Base-by-base conservation (phyloP, 2,888 invertebrate genomes). In the Ypsolopha sequella region DNA sequence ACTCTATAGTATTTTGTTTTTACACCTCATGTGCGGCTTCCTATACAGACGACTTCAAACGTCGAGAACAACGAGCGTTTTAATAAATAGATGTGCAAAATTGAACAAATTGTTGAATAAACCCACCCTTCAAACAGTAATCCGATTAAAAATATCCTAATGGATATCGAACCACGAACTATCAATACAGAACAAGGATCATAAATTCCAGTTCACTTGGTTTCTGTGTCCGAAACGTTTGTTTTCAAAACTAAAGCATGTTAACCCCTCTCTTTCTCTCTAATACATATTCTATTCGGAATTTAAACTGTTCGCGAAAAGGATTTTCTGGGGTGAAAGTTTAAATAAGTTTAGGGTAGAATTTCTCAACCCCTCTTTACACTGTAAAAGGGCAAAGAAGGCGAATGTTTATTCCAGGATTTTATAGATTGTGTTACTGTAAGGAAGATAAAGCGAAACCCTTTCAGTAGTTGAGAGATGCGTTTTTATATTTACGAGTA, bases 391-490 rank as follows among this genome's bases (percentile, higher is more conserved):
- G 81, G 80, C 79, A 76, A 74, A 77, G 76, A 74, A 79, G 73
- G 78, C 73, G 76, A 82, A 85, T 82, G 81, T 84, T 84, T 84
- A 82, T 82, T 82, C 80, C 78, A 81, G 77, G 76, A 79, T 80
- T 82, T 79, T 76, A 80, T 80, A 77, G 79, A 80, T 81, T 78
- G 66, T 71, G 65, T 66, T 50, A 50, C 43, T 39, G 49, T 11
- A 9, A 49, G 65, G 63, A 24, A 70, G 68, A 73, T 72, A 74
- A 62, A 68, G 39, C 65, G 55, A 57, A 55, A 60, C 55, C 51
- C 54, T 54, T 54, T 55, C 11, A 36, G 13, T 36, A 36, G 36
- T 38, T 38, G 48, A 48, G 8, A 13, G 7, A 13, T 48, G 39
- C 13, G 14, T 10, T 24, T 38, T 38, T 38, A 36, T 48, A 36